Base-by-base conservation (phyloP, 1,140 invertebrate species). In the Globodera rostochiensis region DNA sequence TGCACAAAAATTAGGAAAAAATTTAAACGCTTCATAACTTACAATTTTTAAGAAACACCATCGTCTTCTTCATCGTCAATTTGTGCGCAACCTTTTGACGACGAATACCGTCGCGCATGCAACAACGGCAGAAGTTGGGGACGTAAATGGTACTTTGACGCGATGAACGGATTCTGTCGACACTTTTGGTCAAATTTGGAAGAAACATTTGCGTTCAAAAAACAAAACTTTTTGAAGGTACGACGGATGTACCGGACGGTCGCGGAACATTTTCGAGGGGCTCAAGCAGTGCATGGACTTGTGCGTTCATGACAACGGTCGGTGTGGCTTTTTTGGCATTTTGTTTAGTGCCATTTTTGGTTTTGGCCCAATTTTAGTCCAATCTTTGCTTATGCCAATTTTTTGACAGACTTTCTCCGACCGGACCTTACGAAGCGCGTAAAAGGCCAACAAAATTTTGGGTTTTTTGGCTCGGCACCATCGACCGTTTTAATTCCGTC, bases 201-300 rank as follows among this genome's bases (percentile, higher is more conserved):
- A 19, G 15, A 4, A 13, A 64, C 50, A 53, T 53, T 71, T 49
- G 69, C 2, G 7, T 75, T 75, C 4, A 21, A 19, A 73, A 7
- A 74, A 9, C 25, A 11, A 57, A 25, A 36, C n/a, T 74, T 64
- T 77, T 6, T 88, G 86, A 74, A 87, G 86, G 88, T 89, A 88
- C 82, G 87, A 88, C 82, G 87, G 84, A 1, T 88, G 87, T 73
- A 69, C 80, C 13, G 85, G 87, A 11, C 60, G 85, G 15, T 86
- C 85, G 13, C 81, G 86, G 46, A 88, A 88, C 76, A 88, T 88
- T 50, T 88, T 88, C 77, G 57, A 77, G 13, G 79, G 83, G 70
- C 66, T 83, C 25, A 79, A 84, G 25, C 80, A 73, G 9, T 88
- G 87, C 77, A 81, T 79, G 60, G 69, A 50, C 19, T 78, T 85